Conservation (phyloP, 2,797 vertebrate genomes). For the Siniperca scherzeri region DNA sequence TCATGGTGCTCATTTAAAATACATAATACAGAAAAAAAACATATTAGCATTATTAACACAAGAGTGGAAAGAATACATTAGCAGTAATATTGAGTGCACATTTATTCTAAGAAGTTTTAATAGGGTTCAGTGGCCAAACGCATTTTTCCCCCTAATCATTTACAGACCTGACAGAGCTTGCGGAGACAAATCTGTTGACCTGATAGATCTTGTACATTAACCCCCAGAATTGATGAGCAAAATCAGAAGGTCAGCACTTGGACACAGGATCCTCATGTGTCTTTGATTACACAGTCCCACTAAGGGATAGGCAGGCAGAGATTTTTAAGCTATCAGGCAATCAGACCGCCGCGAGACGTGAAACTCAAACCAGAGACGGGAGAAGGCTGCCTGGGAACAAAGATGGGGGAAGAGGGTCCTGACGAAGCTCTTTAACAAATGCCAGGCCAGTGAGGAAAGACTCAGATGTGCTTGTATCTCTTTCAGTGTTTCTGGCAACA, state of each 20-base stretch:
- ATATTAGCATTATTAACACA: conserved; percentile 41
- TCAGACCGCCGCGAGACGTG: conserved; percentile 83
- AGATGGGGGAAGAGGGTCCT: conserved; percentile 58
- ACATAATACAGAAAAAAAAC: conserved; percentile 27
- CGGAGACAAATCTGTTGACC: conserved; percentile 78
- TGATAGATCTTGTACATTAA: conserved; percentile 79
- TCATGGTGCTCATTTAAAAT: conserved; percentile 60
- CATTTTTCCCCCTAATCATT: conserved; percentile 70
- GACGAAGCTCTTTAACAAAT: conserved; percentile 74
- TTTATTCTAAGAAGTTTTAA: conserved; percentile 66
- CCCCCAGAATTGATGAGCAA: conserved; percentile 82
- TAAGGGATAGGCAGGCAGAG: conserved; percentile 77
- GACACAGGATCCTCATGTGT: conserved; percentile 83
- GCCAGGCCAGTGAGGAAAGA: conserved; percentile 70
- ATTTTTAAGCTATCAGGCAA: conserved; percentile 86
- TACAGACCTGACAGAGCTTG: conserved; percentile 63
- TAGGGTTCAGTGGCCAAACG: conserved; percentile 51
- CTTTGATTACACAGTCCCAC: conserved; percentile 86
- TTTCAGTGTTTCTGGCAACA: conserved; percentile 65
- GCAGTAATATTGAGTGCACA: conserved; percentile 36
- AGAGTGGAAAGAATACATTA: conserved; percentile 51
- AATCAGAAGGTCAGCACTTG: conserved; percentile 85
- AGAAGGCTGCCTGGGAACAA: conserved; percentile 73
- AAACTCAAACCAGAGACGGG: conserved; percentile 85
- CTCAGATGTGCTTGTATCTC: conserved; percentile 69